A percentile compares a stretch with the other conserved stretches of the same genome.
phyloP scores from a whole-genome alignment of 2,888 invertebrate species.

The Schizotus pectinicornis region DNA sequence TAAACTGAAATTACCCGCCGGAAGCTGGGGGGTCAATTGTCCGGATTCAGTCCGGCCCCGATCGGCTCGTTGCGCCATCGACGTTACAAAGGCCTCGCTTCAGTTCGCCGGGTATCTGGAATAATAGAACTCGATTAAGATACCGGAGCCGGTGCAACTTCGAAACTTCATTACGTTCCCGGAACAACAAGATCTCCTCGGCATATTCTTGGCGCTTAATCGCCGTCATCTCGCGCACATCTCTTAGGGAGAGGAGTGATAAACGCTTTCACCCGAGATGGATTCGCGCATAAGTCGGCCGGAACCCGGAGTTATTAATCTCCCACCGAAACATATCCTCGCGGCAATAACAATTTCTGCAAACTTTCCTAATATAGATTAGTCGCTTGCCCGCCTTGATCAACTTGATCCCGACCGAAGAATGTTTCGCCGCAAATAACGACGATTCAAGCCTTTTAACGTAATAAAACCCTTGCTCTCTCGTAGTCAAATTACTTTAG shows the following conservation, averaged over 20 bases:
- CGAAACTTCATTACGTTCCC: constrained; percentile 39
- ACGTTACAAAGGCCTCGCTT: too few species aligned
- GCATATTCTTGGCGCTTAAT: constrained; percentile 34
- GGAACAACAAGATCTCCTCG: constrained; percentile 32
- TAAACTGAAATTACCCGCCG: too few species aligned
- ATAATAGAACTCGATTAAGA: constrained; percentile 42
- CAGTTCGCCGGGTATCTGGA: constrained; percentile 1
- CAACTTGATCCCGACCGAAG: constrained; percentile 30
- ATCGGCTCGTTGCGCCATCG: too few species aligned
- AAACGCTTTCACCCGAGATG: constrained; percentile 29
- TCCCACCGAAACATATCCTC: constrained; percentile 24
- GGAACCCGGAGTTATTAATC: constrained; percentile 32
- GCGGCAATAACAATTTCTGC: constrained; percentile 26
- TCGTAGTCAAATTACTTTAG: constrained; percentile 41
- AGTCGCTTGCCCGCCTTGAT: constrained; percentile 31
- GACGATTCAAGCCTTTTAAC: constrained; percentile 36
- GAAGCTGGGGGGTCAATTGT: too few species aligned
- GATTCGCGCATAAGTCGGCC: constrained; percentile 28
- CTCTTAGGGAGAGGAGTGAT: constrained; percentile 27
- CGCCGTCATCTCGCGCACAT: constrained; percentile 34
- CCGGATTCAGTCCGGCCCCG: too few species aligned
- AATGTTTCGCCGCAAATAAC: constrained; percentile 37
- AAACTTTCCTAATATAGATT: constrained; percentile 29
- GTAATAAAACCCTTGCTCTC: constrained; percentile 41
- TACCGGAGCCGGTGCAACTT: constrained; percentile 38